A percentile compares a stretch with the other conserved stretches of the same genome.
phyloP scores from a whole-genome alignment of 2,888 invertebrate species.

The Stegophylla sp. region DNA sequence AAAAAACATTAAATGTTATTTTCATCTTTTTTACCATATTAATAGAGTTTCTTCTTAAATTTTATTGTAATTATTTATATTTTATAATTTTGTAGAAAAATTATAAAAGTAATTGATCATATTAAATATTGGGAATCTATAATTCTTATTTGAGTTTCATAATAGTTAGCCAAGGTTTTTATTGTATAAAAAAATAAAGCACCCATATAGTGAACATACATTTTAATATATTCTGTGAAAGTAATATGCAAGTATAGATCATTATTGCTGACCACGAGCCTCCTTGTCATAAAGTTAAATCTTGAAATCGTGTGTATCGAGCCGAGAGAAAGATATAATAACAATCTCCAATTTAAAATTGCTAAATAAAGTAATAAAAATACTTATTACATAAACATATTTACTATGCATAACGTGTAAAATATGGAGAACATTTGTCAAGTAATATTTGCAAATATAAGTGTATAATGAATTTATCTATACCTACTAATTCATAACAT shows the following conservation, averaged over 20 bases:
- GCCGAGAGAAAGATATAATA: neutral
- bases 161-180: too few species aligned
- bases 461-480: neutral
- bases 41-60: too few species aligned
- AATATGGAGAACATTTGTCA: neutral
- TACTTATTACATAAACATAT: neutral
- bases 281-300: slow-evolving; percentile 16
- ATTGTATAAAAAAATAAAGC: too few species aligned
- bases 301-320: neutral
- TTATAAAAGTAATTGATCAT: too few species aligned
- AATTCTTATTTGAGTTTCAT: too few species aligned
- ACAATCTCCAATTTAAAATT: neutral
- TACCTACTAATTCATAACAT: too few species aligned
- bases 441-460: neutral
- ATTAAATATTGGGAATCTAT: too few species aligned
- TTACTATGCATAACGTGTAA: neutral
- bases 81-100: too few species aligned
- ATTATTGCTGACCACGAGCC: neutral
- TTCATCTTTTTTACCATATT: too few species aligned
- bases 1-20: neutral
- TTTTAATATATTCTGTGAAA: slow-evolving; percentile 4
- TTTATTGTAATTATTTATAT: too few species aligned
- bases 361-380: neutral
- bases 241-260: neutral
- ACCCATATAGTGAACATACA: too few species aligned